Percentiles rank a stretch among this genome's conserved stretches.
phyloP scores from a whole-genome alignment of 2,888 invertebrate species.

The Synergus laeviventris region DNA sequence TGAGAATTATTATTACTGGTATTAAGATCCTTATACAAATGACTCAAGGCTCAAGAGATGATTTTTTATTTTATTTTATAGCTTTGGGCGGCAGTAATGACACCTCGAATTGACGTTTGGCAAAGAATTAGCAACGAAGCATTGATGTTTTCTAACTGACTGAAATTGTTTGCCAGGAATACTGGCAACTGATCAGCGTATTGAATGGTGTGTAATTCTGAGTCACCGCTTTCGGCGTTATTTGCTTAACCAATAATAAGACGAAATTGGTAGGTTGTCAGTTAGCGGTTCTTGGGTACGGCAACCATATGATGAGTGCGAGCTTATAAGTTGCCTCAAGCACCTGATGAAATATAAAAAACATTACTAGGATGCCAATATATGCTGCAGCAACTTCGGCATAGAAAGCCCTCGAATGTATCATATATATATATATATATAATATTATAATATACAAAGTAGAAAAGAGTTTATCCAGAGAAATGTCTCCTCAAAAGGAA shows the following conservation, averaged over 20 bases:
- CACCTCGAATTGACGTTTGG: background rate
- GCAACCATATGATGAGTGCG: constrained; percentile 41
- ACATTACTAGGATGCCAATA: constrained; percentile 47
- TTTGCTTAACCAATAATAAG: constrained; percentile 70
- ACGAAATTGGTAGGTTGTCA: constrained; percentile 69
- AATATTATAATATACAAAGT: background rate
- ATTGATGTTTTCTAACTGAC: background rate
- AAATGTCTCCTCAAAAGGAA: background rate
- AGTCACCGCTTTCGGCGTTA: constrained; percentile 62
- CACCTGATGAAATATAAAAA: constrained; percentile 42
- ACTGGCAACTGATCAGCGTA: constrained; percentile 8
- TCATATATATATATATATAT: too few species aligned
- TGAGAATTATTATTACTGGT: background rate
- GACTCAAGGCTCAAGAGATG: background rate
- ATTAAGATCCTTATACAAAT: background rate
- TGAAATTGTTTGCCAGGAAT: constrained; percentile 9
- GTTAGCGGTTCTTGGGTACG: constrained; percentile 53
- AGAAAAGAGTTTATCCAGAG: background rate
- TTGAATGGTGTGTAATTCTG: constrained; percentile 53
- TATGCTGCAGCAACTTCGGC: constrained; percentile 42
- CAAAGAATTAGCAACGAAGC: background rate
- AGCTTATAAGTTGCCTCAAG: constrained; percentile 46
- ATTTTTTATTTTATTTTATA: background rate
- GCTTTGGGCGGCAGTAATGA: background rate
- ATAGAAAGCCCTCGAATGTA: background rate